Conservation (phyloP, 2,113 vertebrate species). For the Bombycilla garrulus region DNA sequence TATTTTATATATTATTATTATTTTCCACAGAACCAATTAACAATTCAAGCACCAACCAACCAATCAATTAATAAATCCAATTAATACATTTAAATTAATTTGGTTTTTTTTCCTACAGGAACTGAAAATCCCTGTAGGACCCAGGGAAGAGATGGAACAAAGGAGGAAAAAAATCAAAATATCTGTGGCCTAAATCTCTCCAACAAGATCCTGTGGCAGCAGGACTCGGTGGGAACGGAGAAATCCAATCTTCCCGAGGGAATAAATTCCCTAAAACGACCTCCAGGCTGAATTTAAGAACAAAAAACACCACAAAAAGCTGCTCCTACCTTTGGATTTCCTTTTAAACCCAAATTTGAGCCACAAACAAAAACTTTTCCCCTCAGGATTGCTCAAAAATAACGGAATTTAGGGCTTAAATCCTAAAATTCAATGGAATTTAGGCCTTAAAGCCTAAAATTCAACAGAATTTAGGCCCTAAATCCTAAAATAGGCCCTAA, state of each 20-base stretch:
- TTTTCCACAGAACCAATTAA: neutral
- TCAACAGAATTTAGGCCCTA: no score
- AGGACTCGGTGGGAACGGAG: neutral
- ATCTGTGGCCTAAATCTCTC: neutral
- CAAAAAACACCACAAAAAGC: neutral
- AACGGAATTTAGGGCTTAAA: accelerated
- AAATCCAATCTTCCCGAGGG: neutral
- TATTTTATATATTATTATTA: no score
- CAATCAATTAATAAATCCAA: no score
- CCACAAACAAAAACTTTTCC: no score
- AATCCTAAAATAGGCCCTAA: no score
- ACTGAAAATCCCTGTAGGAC: neutral
- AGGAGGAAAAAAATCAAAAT: neutral
- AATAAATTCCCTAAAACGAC: neutral
- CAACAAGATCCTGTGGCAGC: neutral
- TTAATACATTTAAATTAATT: neutral
- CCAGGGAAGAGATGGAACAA: neutral
- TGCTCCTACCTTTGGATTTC: neutral
- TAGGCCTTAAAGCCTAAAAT: no score
- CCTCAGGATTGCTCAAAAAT: neutral
- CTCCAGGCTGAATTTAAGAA: neutral
- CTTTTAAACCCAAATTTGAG: neutral
- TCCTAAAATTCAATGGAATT: accelerated
- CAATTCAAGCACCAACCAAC: neutral
- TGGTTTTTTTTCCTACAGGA: neutral